Percentiles rank a stretch among this genome's conserved stretches.
Evolutionary conservation across 2,113 vertebrate species (phyloP).

Genomic region (Ameiurus melas): DNA sequence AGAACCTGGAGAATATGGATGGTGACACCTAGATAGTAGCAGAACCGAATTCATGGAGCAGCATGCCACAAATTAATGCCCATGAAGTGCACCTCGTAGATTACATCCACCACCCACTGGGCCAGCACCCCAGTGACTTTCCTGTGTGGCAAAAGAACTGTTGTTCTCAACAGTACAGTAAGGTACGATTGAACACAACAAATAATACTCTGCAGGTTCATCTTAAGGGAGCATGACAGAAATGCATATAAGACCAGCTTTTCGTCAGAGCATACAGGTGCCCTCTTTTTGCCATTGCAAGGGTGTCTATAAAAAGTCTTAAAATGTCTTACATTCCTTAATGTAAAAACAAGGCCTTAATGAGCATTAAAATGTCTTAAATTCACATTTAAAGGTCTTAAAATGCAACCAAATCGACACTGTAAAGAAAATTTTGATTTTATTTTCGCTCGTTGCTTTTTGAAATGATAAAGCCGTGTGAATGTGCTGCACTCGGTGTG

Average conservation of each 20-base stretch:
- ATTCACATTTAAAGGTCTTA: too few relatives aligned
- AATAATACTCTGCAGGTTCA: not conserved
- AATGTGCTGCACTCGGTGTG: too few relatives aligned
- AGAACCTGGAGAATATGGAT: not conserved
- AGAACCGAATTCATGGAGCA: not conserved
- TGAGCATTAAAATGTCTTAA: too few relatives aligned
- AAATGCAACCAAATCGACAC: too few relatives aligned
- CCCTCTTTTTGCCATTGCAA: too few relatives aligned
- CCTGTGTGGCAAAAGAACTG: not conserved
- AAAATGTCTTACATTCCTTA: too few relatives aligned
- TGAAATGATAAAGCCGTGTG: too few relatives aligned
- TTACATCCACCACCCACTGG: not conserved
- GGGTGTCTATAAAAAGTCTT: too few relatives aligned
- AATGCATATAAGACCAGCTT: not conserved
- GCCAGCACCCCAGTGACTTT: not conserved
- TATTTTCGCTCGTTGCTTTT: too few relatives aligned
- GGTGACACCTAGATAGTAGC: not conserved
- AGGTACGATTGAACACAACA: not conserved
- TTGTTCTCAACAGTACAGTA: not conserved
- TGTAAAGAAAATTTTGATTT: too few relatives aligned
- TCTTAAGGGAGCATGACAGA: not conserved
- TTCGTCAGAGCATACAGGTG: too few relatives aligned
- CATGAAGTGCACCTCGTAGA: not conserved
- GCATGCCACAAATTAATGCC: not conserved
- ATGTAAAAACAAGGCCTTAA: too few relatives aligned